Base-by-base conservation (phyloP, 2,113 vertebrate species). In the Coracopsis vasa region DNA sequence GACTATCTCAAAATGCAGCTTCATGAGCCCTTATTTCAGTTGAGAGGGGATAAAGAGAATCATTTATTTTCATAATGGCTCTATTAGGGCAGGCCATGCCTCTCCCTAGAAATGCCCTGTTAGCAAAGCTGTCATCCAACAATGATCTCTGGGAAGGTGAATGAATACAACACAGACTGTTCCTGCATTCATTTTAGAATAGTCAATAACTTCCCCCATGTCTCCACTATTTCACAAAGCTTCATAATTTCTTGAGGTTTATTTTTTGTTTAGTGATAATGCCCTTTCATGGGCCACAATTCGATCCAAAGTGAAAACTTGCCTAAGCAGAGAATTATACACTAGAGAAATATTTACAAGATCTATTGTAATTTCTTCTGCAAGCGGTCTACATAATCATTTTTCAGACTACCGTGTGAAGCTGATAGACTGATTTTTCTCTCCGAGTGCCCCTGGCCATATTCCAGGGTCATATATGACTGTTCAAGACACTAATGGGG, bases 261-360 rank as follows among this genome's bases (percentile, higher is more conserved):
- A 86, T 95, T 96, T 96, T 97, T 90, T 97, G 91, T 94, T 94
- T 92, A 75, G 80, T 90, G 91, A 94, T 96, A 97, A 95, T 91
- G 31, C 83, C 60, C 70, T 96, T 89, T 79, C 75, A 95, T 71
- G 92, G 95, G 96, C 92, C 92, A 92, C 92, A 93, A 93, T 97
- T 97, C 78, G 80, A 98, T 96, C 95, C 96, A 96, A 97, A 97
- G 80, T 97, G 97, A 97, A 97, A 98, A 97, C 96, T 97, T 96
- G 94, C 97, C 81, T 96, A 88, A 95, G 80, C 92, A 94, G 90
- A 84, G 96, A 98, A 97, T 97, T 98, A 97, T 86, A 96, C 97
- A 96, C 97, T 92, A 72, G 97, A 98, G 97, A 97, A 96, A 98
- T 98, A 97, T 98, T 97, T 98, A 97, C 89, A 97, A 97, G 96